These are phyloP conservation scores for Proales similis DNA, from an alignment of 1,140 invertebrate genomes.

Conservation along the genomic window DNA sequence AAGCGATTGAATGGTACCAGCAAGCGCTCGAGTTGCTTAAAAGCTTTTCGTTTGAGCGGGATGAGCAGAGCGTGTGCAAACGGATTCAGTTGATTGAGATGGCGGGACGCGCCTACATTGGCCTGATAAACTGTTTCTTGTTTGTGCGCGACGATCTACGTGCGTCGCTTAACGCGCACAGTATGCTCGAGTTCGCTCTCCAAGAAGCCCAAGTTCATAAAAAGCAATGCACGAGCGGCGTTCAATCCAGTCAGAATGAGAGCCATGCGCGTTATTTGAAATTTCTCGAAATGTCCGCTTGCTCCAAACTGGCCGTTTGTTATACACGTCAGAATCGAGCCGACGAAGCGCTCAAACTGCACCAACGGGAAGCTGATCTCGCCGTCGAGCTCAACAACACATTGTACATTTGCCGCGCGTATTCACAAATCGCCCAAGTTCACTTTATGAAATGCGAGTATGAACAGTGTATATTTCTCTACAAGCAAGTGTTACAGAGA, in stretches of 20 bases:
- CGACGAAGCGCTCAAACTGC: constrained; percentile 13
- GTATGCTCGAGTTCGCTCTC: constrained; percentile 33
- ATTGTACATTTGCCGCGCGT: constrained; percentile 21
- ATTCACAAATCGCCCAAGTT: constrained; percentile 36
- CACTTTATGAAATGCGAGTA: constrained; percentile 27
- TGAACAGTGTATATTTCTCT: constrained; percentile 24
- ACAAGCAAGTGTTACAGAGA: constrained; percentile 21
- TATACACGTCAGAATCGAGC: constrained; percentile 25
- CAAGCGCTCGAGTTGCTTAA: constrained; percentile 7
- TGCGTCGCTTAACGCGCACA: constrained; percentile 10
- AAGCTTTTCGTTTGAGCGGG: neutral
- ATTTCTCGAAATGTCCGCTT: constrained; percentile 35
- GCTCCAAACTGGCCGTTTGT: constrained; percentile 32
- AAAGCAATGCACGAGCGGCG: neutral
- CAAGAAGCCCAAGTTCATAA: constrained; percentile 14
- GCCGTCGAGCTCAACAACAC: constrained; percentile 13
- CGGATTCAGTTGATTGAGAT: constrained; percentile 19
- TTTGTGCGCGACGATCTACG: constrained; percentile 17
- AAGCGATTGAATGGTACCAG: constrained; percentile 18
- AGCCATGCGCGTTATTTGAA: constrained; percentile 12
- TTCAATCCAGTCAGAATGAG: neutral
- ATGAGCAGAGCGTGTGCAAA: neutral
- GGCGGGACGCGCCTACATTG: constrained; percentile 19
- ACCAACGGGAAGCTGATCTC: constrained; percentile 18
- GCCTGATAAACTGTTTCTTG: constrained; percentile 13